phyloP scores from a whole-genome alignment of 2,113 vertebrate genomes.

The Lampris megalopsis region DNA sequence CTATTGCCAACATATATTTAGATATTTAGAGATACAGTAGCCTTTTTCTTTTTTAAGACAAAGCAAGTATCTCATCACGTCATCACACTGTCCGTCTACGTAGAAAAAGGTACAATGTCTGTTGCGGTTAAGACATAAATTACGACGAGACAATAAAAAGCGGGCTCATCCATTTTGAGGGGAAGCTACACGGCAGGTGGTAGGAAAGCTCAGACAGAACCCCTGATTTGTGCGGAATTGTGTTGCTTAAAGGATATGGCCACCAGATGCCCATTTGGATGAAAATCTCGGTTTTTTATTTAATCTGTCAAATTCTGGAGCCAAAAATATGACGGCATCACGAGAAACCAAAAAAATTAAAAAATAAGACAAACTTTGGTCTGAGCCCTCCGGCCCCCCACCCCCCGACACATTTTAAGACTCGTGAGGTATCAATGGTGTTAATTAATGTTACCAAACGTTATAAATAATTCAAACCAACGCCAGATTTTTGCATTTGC shows the following conservation, averaged over 20 bases:
- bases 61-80: slow-evolving; percentile 44
- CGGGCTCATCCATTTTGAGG: slow-evolving; percentile 79
- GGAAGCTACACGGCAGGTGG: slow-evolving; percentile 85
- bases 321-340: slow-evolving; percentile 80
- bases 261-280: slow-evolving; percentile 89
- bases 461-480: no score
- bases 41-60: slow-evolving; percentile 30
- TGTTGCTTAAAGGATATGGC: slow-evolving; percentile 88
- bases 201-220: slow-evolving; percentile 85
- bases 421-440: slow-evolving; percentile 49
- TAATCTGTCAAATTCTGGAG: slow-evolving; percentile 79
- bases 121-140: slow-evolving; percentile 77
- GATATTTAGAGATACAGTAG: slow-evolving; percentile 47
- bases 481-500: slow-evolving; percentile 8
- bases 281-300: slow-evolving; percentile 83
- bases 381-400: slow-evolving; percentile 62
- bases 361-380: slow-evolving; percentile 70
- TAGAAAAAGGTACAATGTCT: slow-evolving; percentile 74
- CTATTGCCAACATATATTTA: slow-evolving; percentile 74
- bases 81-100: slow-evolving; percentile 62
- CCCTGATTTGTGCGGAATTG: slow-evolving; percentile 86
- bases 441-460: slow-evolving; percentile 7
- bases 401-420: slow-evolving; percentile 54
- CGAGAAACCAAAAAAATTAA: slow-evolving; percentile 25
- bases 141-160: slow-evolving; percentile 80